Base-by-base conservation (phyloP, 2,888 invertebrate species). In the Ectobius pallidus region DNA sequence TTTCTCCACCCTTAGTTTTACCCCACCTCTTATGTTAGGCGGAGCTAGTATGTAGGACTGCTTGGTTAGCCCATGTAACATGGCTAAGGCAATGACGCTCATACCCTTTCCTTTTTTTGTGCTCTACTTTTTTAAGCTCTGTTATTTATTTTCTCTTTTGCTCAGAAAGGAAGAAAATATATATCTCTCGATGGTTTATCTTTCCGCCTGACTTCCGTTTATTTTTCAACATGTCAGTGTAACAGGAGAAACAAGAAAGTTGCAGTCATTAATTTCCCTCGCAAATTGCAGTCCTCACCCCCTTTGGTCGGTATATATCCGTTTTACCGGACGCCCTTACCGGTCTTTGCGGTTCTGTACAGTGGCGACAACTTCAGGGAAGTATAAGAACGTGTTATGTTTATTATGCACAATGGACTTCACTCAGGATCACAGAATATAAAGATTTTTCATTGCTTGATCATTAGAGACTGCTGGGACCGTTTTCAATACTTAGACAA, bases 161-260 rank as follows among this genome's bases (percentile, higher is more conserved):
- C 61, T 61, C 75, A 72, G 52, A 52, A n/a, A 69, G 73, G 72
- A 68, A 52, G 16, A 58, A 42, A 69, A 69, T 70, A 77, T 74
- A 75, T 77, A 78, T 76, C 73, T 75, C 67, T 16, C 11, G 27
- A 65, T 65, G 65, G 32, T 70, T 42, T 58, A 76, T 76, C 74
- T 77, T 73, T 75, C 61, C 42, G 44, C 55, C 65, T 32, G 49
- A 42, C 55, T 73, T 74, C 75, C 72, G 72, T 74, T 69, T 74
- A 72, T 70, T 74, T 73, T 73, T 75, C 61, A 68, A 69, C 69
- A 69, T 73, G 72, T 73, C 72, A 73, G 72, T 18, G 32, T 30
- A 69, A 69, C 46, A 69, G 61, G 69, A 73, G 72, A 69, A 73
- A 73, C 72, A 73, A 73, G 68, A 69, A 58, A 69, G 49, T 30